Evolutionary conservation across 2,888 invertebrate genomes (phyloP), one percentile per base, ranked within the genome.

Genomic region (Cantharis nigra): DNA sequence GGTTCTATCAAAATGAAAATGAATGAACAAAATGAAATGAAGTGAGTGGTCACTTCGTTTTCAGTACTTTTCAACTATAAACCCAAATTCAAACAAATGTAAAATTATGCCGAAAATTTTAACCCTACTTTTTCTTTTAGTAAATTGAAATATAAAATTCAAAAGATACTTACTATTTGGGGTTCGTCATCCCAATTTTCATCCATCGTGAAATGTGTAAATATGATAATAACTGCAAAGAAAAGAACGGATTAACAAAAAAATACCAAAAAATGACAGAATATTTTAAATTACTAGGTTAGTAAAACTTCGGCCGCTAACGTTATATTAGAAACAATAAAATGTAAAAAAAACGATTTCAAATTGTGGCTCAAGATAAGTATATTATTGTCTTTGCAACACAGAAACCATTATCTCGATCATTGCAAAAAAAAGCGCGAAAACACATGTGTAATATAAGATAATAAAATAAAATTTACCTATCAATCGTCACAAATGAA

Each of bases 171-270:
- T 49, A 49, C 49, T 2, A 70, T 75, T 26, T 79, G 87, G 84
- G 89, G 82, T 78, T 85, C 80, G 85, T 72, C 72, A 72, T 72
- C 72, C 72, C 72, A 72, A 23, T 63, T 30, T 23, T 72, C 71
- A 26, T 63, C 63, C 72, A 72, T 65, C 3, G 7, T 65, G n/a
- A 71, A 16, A 20, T 20, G 20, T 20, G 20, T 3, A 2, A 3
- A 11, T 49, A 4, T 63, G 14, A 9, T 62, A 4, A 3, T 16
- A 18, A 9, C 64, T 71, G 63, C 71, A 71, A 63, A 62, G 16
- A 71, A 71, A 63, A 64, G 9, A 64, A 63, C 64, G 5, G 30
- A 28, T 49, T 49, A 49, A n/a, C 5, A 65, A 14, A 14, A 30
- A 9, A 30, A 30, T 30, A 30, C 10, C 28, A 30, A 30, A 10